phyloP scores from a whole-genome alignment of 2,888 invertebrate species.

The Phyto melanocephala region DNA sequence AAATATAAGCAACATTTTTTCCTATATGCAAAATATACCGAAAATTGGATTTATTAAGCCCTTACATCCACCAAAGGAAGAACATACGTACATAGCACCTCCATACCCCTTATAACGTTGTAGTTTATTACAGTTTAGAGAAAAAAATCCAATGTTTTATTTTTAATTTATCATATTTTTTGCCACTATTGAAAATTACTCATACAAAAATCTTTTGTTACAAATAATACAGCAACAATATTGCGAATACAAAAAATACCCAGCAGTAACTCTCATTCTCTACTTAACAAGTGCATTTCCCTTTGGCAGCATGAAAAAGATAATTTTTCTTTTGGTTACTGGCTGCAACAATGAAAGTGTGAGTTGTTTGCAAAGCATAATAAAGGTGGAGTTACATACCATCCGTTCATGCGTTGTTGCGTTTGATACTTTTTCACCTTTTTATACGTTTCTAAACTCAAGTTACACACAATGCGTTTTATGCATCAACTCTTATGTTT shows the following conservation, averaged over 20 bases:
- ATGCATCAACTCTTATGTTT: no score
- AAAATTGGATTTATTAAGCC: no score
- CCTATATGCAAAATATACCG: no score
- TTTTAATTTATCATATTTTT: no score
- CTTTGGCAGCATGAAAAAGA: conserved; percentile 48
- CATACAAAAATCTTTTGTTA: conserved; percentile 46
- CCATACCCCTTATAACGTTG: not conserved
- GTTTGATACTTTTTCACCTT: no score
- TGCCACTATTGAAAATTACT: conserved; percentile 44
- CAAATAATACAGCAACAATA: conserved; percentile 18
- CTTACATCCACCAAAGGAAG: no score
- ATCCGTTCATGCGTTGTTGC: no score
- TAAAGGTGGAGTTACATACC: no score
- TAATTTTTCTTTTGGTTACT: conserved; percentile 42
- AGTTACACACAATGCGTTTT: no score
- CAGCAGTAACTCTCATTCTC: conserved; percentile 16
- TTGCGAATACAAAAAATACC: not conserved
- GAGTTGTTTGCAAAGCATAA: no score
- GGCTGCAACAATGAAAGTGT: conserved; percentile 30
- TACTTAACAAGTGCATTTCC: conserved; percentile 60
- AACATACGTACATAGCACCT: not conserved
- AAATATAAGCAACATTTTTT: no score
- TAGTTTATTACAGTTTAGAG: conserved; percentile 28
- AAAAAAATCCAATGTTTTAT: not conserved
- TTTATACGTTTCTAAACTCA: no score